Conservation (phyloP, 2,797 vertebrate species). For the Neopelma chrysocephalum region DNA sequence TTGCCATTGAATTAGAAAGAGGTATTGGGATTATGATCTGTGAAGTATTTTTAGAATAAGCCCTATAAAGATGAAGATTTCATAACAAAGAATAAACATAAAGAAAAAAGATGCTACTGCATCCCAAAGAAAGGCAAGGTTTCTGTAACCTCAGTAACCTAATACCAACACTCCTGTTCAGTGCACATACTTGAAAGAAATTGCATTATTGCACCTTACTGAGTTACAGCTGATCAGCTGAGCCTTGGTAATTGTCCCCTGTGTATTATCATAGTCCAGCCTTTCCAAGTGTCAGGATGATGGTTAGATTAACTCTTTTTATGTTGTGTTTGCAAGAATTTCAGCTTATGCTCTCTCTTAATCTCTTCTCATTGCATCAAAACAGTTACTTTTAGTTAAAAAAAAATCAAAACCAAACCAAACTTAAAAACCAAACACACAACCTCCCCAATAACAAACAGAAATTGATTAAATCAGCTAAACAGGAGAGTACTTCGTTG, state of each 20-base stretch:
- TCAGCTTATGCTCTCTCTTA: not conserved
- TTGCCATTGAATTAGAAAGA: not conserved
- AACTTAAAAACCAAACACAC: not conserved
- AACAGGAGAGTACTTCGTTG: not conserved
- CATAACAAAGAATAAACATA: not conserved
- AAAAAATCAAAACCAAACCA: not conserved
- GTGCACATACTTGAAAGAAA: not conserved
- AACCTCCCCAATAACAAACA: not conserved
- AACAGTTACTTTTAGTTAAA: not conserved
- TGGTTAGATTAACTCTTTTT: constrained; percentile 3
- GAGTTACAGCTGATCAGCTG: constrained; percentile 36
- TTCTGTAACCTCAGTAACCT: constrained; percentile 20
- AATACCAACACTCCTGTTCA: constrained; percentile 11
- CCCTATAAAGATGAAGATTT: not conserved
- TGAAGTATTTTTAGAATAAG: not conserved
- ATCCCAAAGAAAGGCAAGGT: not conserved
- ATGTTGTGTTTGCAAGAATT: not conserved
- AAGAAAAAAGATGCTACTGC: not conserved
- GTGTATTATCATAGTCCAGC: not conserved
- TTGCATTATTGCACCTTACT: constrained; percentile 33
- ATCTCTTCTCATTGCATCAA: not conserved
- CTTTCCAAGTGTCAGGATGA: not conserved
- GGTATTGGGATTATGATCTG: not conserved
- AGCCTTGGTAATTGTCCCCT: constrained; percentile 22
- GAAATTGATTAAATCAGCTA: not conserved